phyloP scores from a whole-genome alignment of 2,888 invertebrate species.

The Drosophila kokeensis region DNA sequence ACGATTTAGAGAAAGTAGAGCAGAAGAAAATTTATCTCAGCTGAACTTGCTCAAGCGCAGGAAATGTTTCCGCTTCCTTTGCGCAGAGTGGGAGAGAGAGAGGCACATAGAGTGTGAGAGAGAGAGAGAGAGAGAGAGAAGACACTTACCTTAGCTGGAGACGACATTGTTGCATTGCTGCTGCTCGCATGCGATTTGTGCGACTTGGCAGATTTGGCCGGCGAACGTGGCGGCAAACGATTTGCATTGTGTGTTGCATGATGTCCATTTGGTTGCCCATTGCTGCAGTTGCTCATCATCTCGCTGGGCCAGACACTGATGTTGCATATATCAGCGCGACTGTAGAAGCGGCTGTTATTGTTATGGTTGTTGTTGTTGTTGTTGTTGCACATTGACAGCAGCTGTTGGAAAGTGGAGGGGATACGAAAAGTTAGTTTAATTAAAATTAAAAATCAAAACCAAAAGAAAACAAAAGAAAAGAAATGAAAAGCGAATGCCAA shows the following conservation, averaged over 20 bases:
- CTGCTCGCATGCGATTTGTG: slow-evolving; percentile 74
- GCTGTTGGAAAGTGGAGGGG: slow-evolving; percentile 32
- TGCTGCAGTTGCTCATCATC: slow-evolving; percentile 36
- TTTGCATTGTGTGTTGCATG: slow-evolving; percentile 49
- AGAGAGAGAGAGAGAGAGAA: not conserved
- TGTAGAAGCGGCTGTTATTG: slow-evolving; percentile 62
- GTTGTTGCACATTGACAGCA: slow-evolving; percentile 41
- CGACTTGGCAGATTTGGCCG: slow-evolving; percentile 77
- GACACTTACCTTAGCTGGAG: slow-evolving; percentile 68
- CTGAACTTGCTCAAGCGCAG: slow-evolving; percentile 12
- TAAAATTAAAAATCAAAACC: slow-evolving; percentile 50
- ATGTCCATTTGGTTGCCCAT: slow-evolving; percentile 13
- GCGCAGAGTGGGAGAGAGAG: not conserved
- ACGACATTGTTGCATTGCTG: slow-evolving; percentile 77
- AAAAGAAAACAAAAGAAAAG: not conserved
- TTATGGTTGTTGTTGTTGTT: slow-evolving; percentile 26
- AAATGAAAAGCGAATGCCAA: slow-evolving; percentile 27
- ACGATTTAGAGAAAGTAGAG: slow-evolving; percentile 36
- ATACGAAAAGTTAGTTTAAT: slow-evolving; percentile 44
- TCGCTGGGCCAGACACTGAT: slow-evolving; percentile 72
- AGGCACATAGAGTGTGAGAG: not conserved
- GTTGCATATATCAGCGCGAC: slow-evolving; percentile 81
- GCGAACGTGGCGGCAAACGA: slow-evolving; percentile 79
- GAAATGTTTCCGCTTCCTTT: slow-evolving; percentile 60
- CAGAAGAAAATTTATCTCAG: slow-evolving; percentile 21